Evolutionary conservation across 2,797 vertebrate species (phyloP), one percentile per base, ranked within the genome.

Genomic region (Crocodylus rhombifer): DNA sequence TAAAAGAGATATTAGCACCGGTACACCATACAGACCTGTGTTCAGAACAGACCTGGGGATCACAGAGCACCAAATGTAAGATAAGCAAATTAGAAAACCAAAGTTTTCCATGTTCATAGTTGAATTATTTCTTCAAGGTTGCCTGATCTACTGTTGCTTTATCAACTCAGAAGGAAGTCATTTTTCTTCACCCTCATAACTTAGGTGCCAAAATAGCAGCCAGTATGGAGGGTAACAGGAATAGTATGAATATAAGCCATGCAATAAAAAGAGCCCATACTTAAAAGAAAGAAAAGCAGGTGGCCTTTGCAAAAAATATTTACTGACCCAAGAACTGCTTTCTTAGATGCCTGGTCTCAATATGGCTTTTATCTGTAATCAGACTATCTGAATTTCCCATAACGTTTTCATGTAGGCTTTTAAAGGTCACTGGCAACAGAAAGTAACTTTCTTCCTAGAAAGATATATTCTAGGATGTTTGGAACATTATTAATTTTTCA

Each of bases 81-180:
- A 91, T 20, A 30, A 91, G 30, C n/a, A 7, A 1, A 51, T 17
- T 4, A 73, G 60, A 60, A 80, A 69, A 4, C 13, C 51, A 58
- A 88, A 58, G 55, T 77, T 84, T 36, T 91, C 76, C 26, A 57
- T 55, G 3, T 11, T 63, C 23, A 51, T 25, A 15, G 58, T 0
- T 0, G 84, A 91, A 93, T 93, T 95, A 84, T 23, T 93, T 93
- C 91, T 91, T 82, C 90, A 87, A 82, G 62, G 80, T 84, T 90
- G 94, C 73, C 33, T 84, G 82, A 33, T 84, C 75, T 78, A 93
- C 61, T 84, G 88, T 4, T 77, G 73, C 33, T 82, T 93, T 80
- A 57, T 26, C 73, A 89, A 92, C 81, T 69, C 79, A 56, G 84
- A 87, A 89, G 76, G 20, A 76, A 71, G 62, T 82, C 84, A 74